Evolutionary conservation across 2,113 vertebrate genomes (phyloP).

Genomic region (Myrmecobius fasciatus): DNA sequence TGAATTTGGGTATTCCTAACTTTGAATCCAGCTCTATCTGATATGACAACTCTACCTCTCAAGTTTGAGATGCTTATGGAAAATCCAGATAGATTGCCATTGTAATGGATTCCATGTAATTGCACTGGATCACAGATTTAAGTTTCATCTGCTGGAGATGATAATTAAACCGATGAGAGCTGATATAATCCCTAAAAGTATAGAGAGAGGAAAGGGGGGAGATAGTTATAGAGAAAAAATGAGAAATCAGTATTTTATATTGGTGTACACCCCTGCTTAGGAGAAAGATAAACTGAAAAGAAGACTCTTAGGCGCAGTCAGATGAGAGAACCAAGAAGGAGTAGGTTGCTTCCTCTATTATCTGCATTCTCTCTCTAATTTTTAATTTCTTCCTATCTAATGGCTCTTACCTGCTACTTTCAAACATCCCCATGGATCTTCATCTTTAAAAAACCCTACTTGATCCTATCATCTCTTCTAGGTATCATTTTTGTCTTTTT

Average conservation of each 20-base stretch:
- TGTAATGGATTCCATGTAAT: too few relatives aligned
- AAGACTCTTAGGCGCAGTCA: background rate
- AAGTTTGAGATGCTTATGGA: background rate
- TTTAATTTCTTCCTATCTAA: background rate
- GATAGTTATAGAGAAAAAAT: background rate
- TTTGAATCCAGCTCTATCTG: background rate
- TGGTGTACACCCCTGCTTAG: background rate
- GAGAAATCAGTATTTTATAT: background rate
- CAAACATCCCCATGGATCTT: too few relatives aligned
- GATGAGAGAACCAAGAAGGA: background rate
- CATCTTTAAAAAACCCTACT: too few relatives aligned
- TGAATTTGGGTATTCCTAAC: background rate
- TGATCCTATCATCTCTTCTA: background rate
- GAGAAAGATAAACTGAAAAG: too few relatives aligned
- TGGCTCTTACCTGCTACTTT: background rate
- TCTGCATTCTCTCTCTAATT: background rate
- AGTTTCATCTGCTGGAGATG: too few relatives aligned
- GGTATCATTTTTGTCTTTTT: background rate
- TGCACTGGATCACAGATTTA: too few relatives aligned
- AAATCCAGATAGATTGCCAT: background rate
- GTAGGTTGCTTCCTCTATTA: background rate
- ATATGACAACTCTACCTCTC: background rate
- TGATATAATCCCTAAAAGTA: too few relatives aligned
- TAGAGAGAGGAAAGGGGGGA: too few relatives aligned
- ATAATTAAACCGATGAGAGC: too few relatives aligned